phyloP scores from a whole-genome alignment of 2,113 vertebrate genomes.

The Sander vitreus region DNA sequence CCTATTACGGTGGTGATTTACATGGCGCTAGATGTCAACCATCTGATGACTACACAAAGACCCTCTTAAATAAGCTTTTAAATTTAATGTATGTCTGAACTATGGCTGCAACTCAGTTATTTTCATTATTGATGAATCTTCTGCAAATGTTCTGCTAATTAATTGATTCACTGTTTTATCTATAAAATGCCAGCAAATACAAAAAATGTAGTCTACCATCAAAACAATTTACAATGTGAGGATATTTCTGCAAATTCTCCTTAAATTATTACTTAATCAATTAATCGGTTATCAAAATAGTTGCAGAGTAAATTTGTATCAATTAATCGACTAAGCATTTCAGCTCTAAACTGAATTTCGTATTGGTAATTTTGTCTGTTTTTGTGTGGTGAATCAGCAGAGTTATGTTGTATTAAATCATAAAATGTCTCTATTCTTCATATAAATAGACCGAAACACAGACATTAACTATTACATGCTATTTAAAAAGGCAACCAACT shows the following conservation, averaged over 20 bases:
- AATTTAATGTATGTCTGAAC: neutral
- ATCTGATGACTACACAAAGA: neutral
- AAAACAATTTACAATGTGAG: no score
- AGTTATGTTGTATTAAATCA: neutral
- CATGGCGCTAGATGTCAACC: neutral
- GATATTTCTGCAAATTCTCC: no score
- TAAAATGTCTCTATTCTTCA: neutral
- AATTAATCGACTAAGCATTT: no score
- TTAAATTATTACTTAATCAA: no score
- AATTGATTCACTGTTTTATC: neutral
- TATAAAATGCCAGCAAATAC: no score
- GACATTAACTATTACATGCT: no score
- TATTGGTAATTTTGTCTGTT: neutral
- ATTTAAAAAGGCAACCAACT: no score
- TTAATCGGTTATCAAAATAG: no score
- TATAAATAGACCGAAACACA: no score
- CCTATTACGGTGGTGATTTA: neutral
- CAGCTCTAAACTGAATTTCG: neutral
- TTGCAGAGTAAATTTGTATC: no score
- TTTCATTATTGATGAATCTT: neutral
- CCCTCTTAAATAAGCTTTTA: neutral
- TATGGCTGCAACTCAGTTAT: neutral
- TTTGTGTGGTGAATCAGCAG: neutral
- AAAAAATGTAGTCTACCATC: no score
- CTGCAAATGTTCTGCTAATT: neutral